phyloP scores from a whole-genome alignment of 2,113 vertebrate genomes.

The Phasianus colchicus region DNA sequence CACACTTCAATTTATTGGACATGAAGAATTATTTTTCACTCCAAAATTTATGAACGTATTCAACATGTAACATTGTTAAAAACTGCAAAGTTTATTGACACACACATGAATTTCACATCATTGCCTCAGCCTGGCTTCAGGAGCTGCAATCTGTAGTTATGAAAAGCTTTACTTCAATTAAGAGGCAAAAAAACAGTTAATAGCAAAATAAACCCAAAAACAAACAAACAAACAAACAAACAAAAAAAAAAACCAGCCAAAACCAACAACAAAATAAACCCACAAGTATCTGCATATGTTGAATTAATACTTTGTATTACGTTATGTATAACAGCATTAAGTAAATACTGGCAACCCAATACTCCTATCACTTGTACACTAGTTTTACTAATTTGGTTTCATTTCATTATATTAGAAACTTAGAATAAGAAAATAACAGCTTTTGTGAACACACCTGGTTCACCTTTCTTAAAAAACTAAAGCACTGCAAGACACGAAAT shows the following conservation, averaged over 20 bases:
- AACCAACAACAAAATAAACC: no score
- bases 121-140: not conserved
- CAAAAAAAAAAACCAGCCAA: no score
- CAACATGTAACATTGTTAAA: not conserved
- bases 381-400: not conserved
- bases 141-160: not conserved
- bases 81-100: not conserved
- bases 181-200: not conserved
- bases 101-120: not conserved
- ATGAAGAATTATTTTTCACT: not conserved
- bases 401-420: not conserved
- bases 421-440: not conserved
- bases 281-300: not conserved
- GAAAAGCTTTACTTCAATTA: not conserved
- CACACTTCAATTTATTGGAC: not conserved
- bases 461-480: not conserved
- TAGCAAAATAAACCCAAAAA: not conserved
- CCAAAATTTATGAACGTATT: not conserved
- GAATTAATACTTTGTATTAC: not conserved
- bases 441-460: not conserved
- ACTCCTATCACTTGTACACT: not conserved
- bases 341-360: not conserved
- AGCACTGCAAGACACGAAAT: not conserved
- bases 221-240: no score
- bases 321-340: not conserved